A percentile compares a stretch with the other conserved stretches of the same genome.
phyloP scores from a whole-genome alignment of 2,888 invertebrate species.

The Synanthedon formicaeformis region DNA sequence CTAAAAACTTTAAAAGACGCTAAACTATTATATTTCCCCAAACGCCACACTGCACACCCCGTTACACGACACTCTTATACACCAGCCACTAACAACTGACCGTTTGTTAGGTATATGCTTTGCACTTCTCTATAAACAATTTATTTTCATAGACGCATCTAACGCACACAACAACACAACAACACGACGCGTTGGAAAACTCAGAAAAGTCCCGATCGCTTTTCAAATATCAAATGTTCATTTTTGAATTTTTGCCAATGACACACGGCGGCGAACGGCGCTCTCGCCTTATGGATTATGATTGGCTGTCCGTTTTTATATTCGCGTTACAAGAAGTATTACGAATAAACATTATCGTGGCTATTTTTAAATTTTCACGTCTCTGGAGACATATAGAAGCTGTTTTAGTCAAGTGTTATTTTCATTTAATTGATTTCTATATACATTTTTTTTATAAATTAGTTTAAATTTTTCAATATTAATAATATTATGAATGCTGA shows the following conservation, averaged over 20 bases:
- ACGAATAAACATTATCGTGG: constrained; percentile 5
- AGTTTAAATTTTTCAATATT: too few species aligned
- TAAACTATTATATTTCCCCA: constrained; percentile 40
- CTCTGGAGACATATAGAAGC: not conserved
- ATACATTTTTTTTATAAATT: too few species aligned
- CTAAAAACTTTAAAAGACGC: constrained; percentile 14
- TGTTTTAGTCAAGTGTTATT: too few species aligned
- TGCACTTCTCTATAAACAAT: constrained; percentile 49
- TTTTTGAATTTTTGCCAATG: constrained; percentile 34
- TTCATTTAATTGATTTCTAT: too few species aligned
- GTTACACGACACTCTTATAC: constrained; percentile 40
- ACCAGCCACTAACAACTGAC: constrained; percentile 60
- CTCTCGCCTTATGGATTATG: not conserved
- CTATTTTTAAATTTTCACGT: not conserved
- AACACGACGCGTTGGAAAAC: constrained; percentile 2
- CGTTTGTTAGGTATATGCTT: constrained; percentile 45
- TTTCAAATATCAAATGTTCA: constrained; percentile 14
- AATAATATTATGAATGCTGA: too few species aligned
- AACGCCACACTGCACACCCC: constrained; percentile 27
- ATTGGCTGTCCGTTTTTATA: constrained; percentile 9
- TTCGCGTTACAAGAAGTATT: constrained; percentile 1
- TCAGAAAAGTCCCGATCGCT: not conserved
- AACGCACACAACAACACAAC: constrained; percentile 5
- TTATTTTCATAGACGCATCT: constrained; percentile 58
- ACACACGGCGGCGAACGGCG: constrained; percentile 9